These are phyloP conservation scores for Halcyon malimbica DNA, from an alignment of 2,113 vertebrate genomes.

Conservation along the genomic window DNA sequence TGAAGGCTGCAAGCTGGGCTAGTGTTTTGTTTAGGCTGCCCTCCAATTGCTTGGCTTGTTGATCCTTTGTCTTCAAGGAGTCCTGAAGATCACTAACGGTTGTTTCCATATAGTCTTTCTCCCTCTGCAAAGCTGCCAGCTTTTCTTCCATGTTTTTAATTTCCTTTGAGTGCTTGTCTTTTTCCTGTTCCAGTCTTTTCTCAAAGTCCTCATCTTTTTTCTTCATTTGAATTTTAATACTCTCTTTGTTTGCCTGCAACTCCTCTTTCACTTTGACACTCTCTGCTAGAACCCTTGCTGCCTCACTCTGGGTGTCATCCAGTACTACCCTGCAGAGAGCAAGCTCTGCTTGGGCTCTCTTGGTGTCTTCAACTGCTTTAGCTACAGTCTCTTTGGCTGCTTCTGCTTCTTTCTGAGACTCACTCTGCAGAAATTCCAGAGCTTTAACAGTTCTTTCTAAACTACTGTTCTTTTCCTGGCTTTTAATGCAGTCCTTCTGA, in stretches of 20 bases:
- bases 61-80: slow-evolving; percentile 75
- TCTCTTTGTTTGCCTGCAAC: slow-evolving; percentile 71
- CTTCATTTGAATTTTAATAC: slow-evolving; percentile 73
- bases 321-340: slow-evolving; percentile 75
- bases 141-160: slow-evolving; percentile 85
- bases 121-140: slow-evolving; percentile 78
- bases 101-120: slow-evolving; percentile 79
- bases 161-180: slow-evolving; percentile 83
- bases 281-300: slow-evolving; percentile 79
- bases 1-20: slow-evolving; percentile 91
- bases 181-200: slow-evolving; percentile 83
- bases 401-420: slow-evolving; percentile 81
- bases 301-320: slow-evolving; percentile 83
- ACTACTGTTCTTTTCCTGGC: slow-evolving; percentile 91
- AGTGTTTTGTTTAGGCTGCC: slow-evolving; percentile 85
- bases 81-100: slow-evolving; percentile 73
- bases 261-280: slow-evolving; percentile 77
- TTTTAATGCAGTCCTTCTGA: slow-evolving; percentile 90
- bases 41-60: slow-evolving; percentile 81
- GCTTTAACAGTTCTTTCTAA: slow-evolving; percentile 86
- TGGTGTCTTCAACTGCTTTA: slow-evolving; percentile 75
- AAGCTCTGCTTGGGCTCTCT: slow-evolving; percentile 79
- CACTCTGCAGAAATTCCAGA: slow-evolving; percentile 79
- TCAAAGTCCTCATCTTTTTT: slow-evolving; percentile 85
- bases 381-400: slow-evolving; percentile 64